Evolutionary conservation across 2,113 vertebrate species (phyloP), one percentile per base, ranked within the genome.

Genomic region (Cynopterus brachyotis): DNA sequence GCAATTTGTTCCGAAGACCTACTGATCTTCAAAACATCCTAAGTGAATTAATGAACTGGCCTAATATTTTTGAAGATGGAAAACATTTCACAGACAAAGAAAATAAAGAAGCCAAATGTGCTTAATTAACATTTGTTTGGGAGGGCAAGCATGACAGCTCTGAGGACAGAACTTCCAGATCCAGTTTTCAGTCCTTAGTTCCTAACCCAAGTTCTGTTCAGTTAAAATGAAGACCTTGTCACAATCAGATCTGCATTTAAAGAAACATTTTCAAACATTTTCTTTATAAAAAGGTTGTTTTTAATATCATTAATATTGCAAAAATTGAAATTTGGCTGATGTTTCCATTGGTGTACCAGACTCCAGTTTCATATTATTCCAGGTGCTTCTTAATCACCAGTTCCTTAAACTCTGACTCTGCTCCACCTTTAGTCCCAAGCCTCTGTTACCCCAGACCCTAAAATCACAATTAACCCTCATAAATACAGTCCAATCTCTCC

Each of bases 1-100:
- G 10, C 60, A 69, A 32, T 76, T 85, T 92, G 86, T 94, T 89
- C 70, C 91, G 75, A 94, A 85, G 83, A 62, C 19, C 60, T 88
- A 16, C 19, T 32, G 24, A 73, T 93, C 72, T 91, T 91, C 64
- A 84, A 69, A 80, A n/a, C 13, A 42, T 88, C 59, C 80, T 70
- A n/a, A 91, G 42, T 67, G 26, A 75, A 76, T 94, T 92, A 87
- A 80, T 85, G 69, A 72, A 66, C 45, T 26, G 13, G 1, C 53
- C 8, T 69, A 62, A 11, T 50, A 92, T 62, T 89, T 89, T 84
- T 72, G n/a, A 88, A 88, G 35, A 62, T 53, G 12, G 6, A 19
- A 53, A 85, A 42, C 83, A 40, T 76, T 81, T 81, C 42, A 55
- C 32, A 81, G 70, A 70, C 24, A 70, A 53, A 37, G 47, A 91